Conservation (phyloP, 2,797 vertebrate genomes). For the Limnodromus scolopaceus region DNA sequence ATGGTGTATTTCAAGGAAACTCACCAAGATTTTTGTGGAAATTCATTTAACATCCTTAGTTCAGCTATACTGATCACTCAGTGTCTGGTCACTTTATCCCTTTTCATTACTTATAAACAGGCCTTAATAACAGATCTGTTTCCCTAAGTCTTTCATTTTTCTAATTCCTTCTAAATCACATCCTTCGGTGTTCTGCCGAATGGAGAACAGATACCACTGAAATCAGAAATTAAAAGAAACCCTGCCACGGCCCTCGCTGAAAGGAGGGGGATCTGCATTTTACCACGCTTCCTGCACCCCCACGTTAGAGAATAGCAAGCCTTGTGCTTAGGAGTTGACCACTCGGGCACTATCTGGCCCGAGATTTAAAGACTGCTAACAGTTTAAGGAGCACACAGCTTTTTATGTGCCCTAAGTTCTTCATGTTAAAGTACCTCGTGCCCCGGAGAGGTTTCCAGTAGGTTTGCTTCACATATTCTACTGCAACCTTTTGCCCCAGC, state of each 20-base stretch:
- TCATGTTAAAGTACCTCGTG: neutral
- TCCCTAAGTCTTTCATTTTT: neutral
- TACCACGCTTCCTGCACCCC: neutral
- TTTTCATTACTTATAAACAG: neutral
- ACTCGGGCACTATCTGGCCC: neutral
- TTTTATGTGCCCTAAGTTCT: neutral
- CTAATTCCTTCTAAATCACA: neutral
- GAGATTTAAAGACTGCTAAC: neutral
- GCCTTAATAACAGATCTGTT: neutral
- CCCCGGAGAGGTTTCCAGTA: slow-evolving; percentile 10
- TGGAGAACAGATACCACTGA: neutral
- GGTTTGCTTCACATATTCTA: neutral
- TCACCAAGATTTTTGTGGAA: neutral
- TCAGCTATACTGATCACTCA: neutral
- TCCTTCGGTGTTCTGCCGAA: neutral
- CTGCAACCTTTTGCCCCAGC: neutral
- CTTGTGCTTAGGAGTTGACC: neutral
- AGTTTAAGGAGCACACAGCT: neutral
- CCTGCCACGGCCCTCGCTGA: neutral
- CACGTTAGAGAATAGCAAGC: neutral
- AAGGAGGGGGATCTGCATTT: neutral
- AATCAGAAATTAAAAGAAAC: neutral
- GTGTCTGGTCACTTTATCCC: neutral
- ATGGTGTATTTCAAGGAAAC: neutral
- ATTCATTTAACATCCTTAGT: neutral